Percentiles rank a stretch among this genome's conserved stretches.
Evolutionary conservation across 64 coral and sea anemone species (phyloP).

Genomic region (Porites lutea): DNA sequence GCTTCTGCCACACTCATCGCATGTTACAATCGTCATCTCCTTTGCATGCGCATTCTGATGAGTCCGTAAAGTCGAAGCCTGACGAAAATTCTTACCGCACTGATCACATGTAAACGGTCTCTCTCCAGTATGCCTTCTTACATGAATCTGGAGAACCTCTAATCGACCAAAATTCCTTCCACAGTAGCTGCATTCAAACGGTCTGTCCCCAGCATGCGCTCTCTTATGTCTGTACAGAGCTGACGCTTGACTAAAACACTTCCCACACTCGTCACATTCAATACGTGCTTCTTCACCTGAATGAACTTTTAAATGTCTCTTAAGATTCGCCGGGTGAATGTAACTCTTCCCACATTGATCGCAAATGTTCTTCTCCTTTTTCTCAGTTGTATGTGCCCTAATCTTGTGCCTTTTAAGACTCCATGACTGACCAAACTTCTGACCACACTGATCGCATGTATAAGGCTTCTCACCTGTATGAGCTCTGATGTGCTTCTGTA

Average conservation of each 20-base stretch:
- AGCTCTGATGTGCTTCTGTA: conserved; percentile 21
- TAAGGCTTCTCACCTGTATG: conserved; percentile 14
- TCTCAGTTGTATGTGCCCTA: neutral
- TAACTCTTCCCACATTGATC: too few relatives aligned
- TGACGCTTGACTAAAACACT: conserved; percentile 6
- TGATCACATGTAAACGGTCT: too few relatives aligned
- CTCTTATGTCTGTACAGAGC: conserved; percentile 15
- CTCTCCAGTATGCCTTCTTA: conserved; percentile 9
- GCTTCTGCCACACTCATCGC: neutral
- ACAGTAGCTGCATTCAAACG: conserved; percentile 6
- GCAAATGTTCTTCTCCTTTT: neutral
- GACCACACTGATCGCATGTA: conserved; percentile 18
- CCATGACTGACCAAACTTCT: neutral
- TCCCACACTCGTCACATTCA: conserved; percentile 5
- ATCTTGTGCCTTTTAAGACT: neutral
- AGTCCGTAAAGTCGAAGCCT: too few relatives aligned
- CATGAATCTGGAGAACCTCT: neutral
- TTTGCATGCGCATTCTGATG: too few relatives aligned
- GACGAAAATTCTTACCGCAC: too few relatives aligned
- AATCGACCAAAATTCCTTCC: conserved; percentile 1
- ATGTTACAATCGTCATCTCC: neutral
- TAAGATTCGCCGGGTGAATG: too few relatives aligned
- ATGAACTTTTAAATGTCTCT: too few relatives aligned
- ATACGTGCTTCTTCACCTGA: neutral
- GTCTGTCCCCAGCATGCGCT: conserved; percentile 9